Evolutionary conservation across 2,888 invertebrate species (phyloP).

Genomic region (Ectropis crepuscularia): DNA sequence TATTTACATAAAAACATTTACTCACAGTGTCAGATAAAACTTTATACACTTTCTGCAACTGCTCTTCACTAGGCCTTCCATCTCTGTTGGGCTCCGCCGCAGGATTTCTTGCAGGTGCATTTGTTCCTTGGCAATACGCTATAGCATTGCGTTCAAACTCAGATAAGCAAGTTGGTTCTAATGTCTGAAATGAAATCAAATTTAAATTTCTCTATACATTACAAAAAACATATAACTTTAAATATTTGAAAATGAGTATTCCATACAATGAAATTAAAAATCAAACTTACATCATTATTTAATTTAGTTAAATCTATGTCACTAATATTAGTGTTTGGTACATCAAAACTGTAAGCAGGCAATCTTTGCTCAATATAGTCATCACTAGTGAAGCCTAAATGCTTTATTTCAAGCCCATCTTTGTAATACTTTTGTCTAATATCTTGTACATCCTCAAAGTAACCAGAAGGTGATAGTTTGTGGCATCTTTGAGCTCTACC

Average conservation of each 20-base stretch:
- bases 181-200: constrained; percentile 53
- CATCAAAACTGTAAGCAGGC: constrained; percentile 53
- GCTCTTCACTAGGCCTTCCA: constrained; percentile 74
- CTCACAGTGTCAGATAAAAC: constrained; percentile 70
- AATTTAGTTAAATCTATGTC: constrained; percentile 69
- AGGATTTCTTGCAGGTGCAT: constrained; percentile 43
- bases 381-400: constrained; percentile 65
- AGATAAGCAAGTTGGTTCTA: constrained; percentile 76
- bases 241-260: neutral
- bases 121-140: constrained; percentile 61
- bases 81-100: constrained; percentile 48
- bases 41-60: constrained; percentile 71
- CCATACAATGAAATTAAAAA: constrained; percentile 11
- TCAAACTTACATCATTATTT: constrained; percentile 62
- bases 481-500: constrained; percentile 32
- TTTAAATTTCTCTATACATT: neutral
- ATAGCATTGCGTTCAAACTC: constrained; percentile 75
- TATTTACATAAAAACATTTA: constrained; percentile 13
- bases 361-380: constrained; percentile 71
- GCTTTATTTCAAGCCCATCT: constrained; percentile 59
- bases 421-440: constrained; percentile 47
- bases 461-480: constrained; percentile 35
- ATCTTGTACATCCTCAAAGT: constrained; percentile 44
- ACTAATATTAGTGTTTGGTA: constrained; percentile 62
- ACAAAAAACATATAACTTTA: neutral